phyloP scores from a whole-genome alignment of 2,888 invertebrate genomes.

The Zaprionus bogoriensis region DNA sequence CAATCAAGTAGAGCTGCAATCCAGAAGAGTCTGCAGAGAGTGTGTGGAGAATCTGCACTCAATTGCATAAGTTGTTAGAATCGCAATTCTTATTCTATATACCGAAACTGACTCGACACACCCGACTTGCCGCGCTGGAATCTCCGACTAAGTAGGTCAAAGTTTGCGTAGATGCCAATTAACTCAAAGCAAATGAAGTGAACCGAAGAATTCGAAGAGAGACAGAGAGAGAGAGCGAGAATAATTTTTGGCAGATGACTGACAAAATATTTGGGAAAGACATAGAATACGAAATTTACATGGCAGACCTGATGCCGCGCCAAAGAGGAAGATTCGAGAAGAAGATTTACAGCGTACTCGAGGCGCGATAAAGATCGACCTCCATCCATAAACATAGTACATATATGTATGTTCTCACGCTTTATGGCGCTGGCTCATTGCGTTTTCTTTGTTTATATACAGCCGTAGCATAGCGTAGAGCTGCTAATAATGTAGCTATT shows the following conservation, averaged over 20 bases:
- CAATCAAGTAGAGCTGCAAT: background rate
- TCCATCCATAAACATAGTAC: conserved; percentile 48
- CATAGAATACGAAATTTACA: conserved; percentile 36
- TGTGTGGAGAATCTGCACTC: background rate
- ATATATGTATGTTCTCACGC: conserved; percentile 69
- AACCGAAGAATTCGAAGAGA: conserved; percentile 3
- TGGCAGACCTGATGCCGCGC: conserved; percentile 34
- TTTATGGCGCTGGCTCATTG: conserved; percentile 54
- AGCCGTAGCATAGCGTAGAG: too few species aligned
- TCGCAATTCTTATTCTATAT: conserved; percentile 9
- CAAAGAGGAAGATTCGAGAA: too few species aligned
- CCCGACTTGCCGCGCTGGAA: conserved; percentile 13
- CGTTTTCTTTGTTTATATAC: too few species aligned
- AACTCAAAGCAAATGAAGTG: conserved; percentile 20
- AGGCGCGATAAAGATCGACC: conserved; percentile 62
- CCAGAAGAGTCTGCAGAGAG: conserved; percentile 3
- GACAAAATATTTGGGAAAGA: conserved; percentile 34
- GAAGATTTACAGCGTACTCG: conserved; percentile 59
- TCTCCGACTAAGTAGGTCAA: conserved; percentile 51
- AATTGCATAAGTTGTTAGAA: conserved; percentile 41
- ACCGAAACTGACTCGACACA: conserved; percentile 54
- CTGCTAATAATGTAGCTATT: too few species aligned
- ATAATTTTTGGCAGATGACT: conserved; percentile 34
- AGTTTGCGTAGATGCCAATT: conserved; percentile 52
- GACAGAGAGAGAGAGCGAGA: background rate